Evolutionary conservation across 2,888 invertebrate genomes (phyloP).

Genomic region (Aplocera efformata): DNA sequence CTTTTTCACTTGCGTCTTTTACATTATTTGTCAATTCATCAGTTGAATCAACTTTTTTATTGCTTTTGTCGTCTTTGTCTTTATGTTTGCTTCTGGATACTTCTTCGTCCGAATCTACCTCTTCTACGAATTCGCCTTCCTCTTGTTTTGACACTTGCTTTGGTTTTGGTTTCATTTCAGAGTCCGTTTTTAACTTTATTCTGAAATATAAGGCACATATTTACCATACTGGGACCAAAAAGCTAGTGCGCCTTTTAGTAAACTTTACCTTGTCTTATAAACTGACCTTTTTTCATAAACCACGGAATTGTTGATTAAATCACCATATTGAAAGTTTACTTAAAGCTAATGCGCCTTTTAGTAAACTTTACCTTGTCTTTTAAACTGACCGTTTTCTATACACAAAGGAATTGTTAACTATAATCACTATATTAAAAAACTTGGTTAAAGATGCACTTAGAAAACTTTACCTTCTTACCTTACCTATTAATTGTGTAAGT

Average conservation of each 20-base stretch:
- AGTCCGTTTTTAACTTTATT: conserved; percentile 72
- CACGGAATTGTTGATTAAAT: conserved; percentile 59
- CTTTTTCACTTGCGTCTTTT: conserved; percentile 2
- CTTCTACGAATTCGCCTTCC: conserved; percentile 75
- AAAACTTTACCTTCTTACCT: too few relatives aligned
- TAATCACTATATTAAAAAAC: too few relatives aligned
- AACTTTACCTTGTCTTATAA: too few relatives aligned
- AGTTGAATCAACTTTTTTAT: conserved; percentile 9
- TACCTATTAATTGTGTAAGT: too few relatives aligned
- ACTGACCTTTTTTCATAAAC: conserved; percentile 75
- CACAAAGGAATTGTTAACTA: too few relatives aligned
- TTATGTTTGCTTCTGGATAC: conserved; percentile 16
- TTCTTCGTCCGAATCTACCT: conserved; percentile 72
- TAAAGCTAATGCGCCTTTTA: too few relatives aligned
- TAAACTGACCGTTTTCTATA: too few relatives aligned
- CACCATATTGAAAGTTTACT: too few relatives aligned
- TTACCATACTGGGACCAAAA: conserved; percentile 1
- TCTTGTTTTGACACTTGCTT: conserved; percentile 41
- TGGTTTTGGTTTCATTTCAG: conserved; percentile 47
- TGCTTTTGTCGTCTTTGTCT: conserved; percentile 13
- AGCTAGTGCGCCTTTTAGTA: too few relatives aligned
- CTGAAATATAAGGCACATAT: conserved; percentile 36
- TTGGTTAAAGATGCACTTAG: too few relatives aligned
- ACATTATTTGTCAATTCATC: conserved; percentile 13
- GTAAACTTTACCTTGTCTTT: too few relatives aligned